A percentile compares a stretch with the other conserved stretches of the same genome.
phyloP scores from a whole-genome alignment of 2,113 vertebrate species.

The Heptranchias perlo region DNA sequence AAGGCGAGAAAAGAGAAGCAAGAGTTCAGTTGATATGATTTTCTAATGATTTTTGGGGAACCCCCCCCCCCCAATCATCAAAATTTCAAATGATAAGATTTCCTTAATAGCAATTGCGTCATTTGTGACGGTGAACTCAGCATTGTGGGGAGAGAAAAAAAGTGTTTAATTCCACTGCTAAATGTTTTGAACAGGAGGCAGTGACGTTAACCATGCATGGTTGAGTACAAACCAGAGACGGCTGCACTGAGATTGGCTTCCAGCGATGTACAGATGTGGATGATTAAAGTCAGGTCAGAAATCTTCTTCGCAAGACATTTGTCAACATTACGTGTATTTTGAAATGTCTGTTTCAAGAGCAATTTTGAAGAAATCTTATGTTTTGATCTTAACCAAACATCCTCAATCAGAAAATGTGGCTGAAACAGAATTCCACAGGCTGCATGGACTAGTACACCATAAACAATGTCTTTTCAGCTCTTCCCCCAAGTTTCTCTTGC shows the following conservation, averaged over 20 bases:
- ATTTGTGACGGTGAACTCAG: background rate
- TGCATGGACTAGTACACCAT: no score
- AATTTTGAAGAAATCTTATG: background rate
- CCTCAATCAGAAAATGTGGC: no score
- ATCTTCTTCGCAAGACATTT: background rate
- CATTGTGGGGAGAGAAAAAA: background rate
- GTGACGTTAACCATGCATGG: background rate
- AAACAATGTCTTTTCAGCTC: no score
- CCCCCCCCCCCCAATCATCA: background rate
- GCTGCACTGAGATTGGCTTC: background rate
- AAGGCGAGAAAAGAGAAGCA: background rate
- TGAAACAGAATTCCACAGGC: no score
- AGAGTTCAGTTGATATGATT: background rate
- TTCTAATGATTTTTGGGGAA: background rate
- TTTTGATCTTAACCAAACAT: background rate
- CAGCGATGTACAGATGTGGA: background rate
- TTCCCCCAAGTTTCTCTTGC: no score
- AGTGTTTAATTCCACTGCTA: background rate
- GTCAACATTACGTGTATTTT: background rate
- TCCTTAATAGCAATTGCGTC: background rate
- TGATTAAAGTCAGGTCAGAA: background rate
- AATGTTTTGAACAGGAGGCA: background rate
- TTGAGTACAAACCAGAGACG: background rate
- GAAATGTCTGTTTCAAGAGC: background rate
- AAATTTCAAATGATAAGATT: background rate